These are phyloP conservation scores for Erythrocebus patas DNA, from an alignment of 2,113 vertebrate genomes.

Conservation along the genomic window DNA sequence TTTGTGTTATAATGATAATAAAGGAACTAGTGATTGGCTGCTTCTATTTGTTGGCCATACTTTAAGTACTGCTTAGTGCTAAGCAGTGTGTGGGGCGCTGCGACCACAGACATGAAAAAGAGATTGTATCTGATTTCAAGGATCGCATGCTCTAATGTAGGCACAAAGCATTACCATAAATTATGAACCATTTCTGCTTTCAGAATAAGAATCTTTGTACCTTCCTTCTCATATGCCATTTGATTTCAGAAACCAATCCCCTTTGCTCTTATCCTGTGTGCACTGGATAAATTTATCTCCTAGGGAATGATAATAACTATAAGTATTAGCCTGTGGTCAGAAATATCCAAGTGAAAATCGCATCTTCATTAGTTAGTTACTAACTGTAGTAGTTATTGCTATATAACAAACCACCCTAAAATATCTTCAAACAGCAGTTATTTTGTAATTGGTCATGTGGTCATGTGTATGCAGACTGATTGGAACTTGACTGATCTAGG, in stretches of 20 bases:
- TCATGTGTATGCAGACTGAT: neutral
- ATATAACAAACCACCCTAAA: neutral
- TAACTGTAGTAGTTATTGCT: neutral
- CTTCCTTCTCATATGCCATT: neutral
- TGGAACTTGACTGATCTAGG: neutral
- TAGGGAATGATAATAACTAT: neutral
- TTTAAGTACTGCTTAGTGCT: neutral
- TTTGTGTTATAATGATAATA: neutral
- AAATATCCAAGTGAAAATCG: neutral
- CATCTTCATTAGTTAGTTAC: neutral
- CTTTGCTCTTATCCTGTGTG: neutral
- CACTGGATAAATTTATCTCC: neutral
- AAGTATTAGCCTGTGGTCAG: neutral
- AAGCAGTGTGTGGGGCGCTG: neutral
- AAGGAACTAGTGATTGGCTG: neutral
- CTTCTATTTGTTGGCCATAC: neutral
- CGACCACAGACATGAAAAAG: neutral
- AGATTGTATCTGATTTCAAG: neutral
- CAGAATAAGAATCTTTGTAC: neutral
- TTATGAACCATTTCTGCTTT: neutral
- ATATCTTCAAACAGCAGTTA: neutral
- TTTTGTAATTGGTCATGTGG: neutral
- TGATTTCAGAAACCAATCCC: neutral
- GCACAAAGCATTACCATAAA: neutral
- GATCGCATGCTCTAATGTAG: neutral